These are phyloP conservation scores for Athalia circularis DNA, from an alignment of 2,888 invertebrate species.

Conservation along the genomic window DNA sequence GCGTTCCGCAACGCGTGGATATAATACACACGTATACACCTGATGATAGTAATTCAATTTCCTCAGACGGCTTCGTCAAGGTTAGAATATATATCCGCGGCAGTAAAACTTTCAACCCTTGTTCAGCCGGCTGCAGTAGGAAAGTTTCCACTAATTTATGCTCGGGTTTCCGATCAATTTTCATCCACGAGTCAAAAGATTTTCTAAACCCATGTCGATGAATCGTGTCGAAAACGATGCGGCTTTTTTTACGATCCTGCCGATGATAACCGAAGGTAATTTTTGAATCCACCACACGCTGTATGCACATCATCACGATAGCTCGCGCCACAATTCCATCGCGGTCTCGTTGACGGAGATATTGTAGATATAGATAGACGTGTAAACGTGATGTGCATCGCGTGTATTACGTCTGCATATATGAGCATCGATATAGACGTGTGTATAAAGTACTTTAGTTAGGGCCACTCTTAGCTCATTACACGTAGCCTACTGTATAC, in stretches of 20 bases:
- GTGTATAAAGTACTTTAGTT: constrained; percentile 39
- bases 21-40: not conserved
- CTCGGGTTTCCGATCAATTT: too few relatives aligned
- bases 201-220: too few relatives aligned
- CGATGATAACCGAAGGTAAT: not conserved
- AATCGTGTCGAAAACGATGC: too few relatives aligned
- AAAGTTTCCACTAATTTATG: too few relatives aligned
- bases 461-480: constrained; percentile 45
- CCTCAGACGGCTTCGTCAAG: too few relatives aligned
- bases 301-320: not conserved
- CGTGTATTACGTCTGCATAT: not conserved
- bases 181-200: too few relatives aligned
- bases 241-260: not conserved
- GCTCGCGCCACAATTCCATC: constrained; percentile 22
- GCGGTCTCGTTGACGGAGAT: not conserved
- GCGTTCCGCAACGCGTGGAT: not conserved
- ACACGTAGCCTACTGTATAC: constrained; percentile 42
- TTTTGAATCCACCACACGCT: not conserved
- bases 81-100: too few relatives aligned
- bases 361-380: not conserved
- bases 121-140: too few relatives aligned
- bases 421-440: not conserved
- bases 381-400: not conserved
- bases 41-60: too few relatives aligned
- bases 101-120: too few relatives aligned